A percentile compares a stretch with the other conserved stretches of the same genome.
phyloP scores from a whole-genome alignment of 2,113 vertebrate genomes.

The Numida meleagris region DNA sequence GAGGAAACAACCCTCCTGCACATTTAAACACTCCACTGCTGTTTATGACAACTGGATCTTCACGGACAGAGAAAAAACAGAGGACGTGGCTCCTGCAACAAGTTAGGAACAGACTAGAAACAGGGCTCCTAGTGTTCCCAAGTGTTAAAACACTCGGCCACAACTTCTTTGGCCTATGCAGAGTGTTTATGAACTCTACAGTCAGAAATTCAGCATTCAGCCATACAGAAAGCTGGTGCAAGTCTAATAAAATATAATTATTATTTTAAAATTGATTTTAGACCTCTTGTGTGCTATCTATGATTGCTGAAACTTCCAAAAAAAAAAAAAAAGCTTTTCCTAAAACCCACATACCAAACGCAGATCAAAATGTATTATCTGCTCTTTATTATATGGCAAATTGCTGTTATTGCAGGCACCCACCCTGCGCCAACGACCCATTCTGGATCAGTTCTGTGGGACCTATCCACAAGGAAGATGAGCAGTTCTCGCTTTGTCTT shows the following conservation, averaged over 20 bases:
- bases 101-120: not conserved
- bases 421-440: accelerated
- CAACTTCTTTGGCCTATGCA: not conserved
- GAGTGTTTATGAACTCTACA: not conserved
- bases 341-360: not conserved
- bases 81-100: not conserved
- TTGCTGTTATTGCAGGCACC: not conserved
- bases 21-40: not conserved
- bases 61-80: not conserved
- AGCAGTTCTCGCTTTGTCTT: not conserved
- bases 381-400: not conserved
- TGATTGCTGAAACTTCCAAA: not conserved
- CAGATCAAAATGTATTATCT: not conserved
- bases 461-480: not conserved
- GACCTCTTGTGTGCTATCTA: not conserved
- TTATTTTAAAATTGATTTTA: not conserved
- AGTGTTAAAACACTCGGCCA: not conserved
- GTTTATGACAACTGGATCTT: not conserved
- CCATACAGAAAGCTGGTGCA: not conserved
- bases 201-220: not conserved
- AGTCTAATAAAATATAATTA: not conserved
- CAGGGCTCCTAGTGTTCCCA: not conserved
- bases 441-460: not conserved
- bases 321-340: not conserved
- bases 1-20: not conserved